A percentile compares a stretch with the other conserved stretches of the same genome.
phyloP scores from a whole-genome alignment of 2,888 invertebrate species.

The Abscondita cerata region DNA sequence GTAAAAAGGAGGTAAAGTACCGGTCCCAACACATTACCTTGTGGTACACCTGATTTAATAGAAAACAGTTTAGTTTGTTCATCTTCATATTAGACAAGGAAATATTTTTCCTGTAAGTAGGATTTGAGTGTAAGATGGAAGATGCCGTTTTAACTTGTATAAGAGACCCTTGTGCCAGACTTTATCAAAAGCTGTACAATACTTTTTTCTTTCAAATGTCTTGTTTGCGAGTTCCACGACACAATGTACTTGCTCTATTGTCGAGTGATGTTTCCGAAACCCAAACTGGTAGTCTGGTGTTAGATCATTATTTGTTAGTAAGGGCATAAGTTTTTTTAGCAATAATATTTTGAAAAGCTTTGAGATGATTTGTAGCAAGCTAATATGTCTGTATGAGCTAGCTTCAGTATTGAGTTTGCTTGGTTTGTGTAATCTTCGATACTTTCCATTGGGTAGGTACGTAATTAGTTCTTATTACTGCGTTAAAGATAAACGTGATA shows the following conservation, averaged over 20 bases:
- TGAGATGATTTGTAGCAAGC: too few relatives aligned
- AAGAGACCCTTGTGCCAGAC: neutral
- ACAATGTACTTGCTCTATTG: neutral
- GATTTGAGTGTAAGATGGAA: too few relatives aligned
- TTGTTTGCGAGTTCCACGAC: neutral
- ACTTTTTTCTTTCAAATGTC: neutral
- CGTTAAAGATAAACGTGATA: slow-evolving; percentile 1
- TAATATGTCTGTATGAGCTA: too few relatives aligned
- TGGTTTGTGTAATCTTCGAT: too few relatives aligned
- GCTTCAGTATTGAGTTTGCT: too few relatives aligned
- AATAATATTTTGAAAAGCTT: too few relatives aligned
- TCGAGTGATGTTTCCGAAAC: neutral
- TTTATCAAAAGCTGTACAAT: neutral
- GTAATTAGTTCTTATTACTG: too few relatives aligned
- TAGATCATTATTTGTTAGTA: neutral
- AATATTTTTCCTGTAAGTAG: slow-evolving; percentile 7
- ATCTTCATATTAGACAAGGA: slow-evolving; percentile 8
- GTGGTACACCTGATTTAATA: too few relatives aligned
- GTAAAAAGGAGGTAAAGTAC: neutral
- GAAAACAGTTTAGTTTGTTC: slow-evolving; percentile 5
- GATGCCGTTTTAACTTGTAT: neutral
- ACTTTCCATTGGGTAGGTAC: too few relatives aligned
- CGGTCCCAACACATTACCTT: too few relatives aligned
- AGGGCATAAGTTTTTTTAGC: neutral
- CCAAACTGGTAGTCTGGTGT: neutral